Evolutionary conservation across 2,113 vertebrate species (phyloP), one percentile per base, ranked within the genome.

Genomic region (Aegotheles bennettii): DNA sequence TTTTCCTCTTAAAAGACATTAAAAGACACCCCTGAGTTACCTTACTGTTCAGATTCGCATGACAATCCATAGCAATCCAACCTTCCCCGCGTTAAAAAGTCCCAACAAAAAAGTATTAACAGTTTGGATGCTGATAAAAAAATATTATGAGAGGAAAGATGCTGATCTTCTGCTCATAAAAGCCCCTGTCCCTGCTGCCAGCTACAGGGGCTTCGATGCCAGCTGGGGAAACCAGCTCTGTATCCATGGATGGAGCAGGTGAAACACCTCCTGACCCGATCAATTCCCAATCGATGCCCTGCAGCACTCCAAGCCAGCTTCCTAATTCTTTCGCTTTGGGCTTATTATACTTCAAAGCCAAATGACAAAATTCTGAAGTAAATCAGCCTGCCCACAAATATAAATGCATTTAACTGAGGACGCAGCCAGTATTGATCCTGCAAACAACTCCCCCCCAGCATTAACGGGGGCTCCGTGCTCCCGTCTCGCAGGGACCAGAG

Each of bases 381-480:
- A 53, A 84, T 3, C 24, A 45, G 33, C 35, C 48, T 8, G 38
- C 74, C 43, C 87, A 29, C 28, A 75, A 69, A 87, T 9, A 75
- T 0, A 68, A 94, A 75, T 0, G 25, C 48, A 19, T 82, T 61
- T 71, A 61, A 33, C 35, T 68, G 16, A 40, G 68, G 84, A 29
- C 8, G 12, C 11, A 28, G n/a, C 7, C 0, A 0, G 12, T 42
- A 48, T 36, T 3, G 70, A 85, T 73, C 59, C 56, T 11, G 25
- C 35, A 7, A 48, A 40, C 35, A 38, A 8, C 35, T 13, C 65
- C 24, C 38, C 33, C 4, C 43, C 11, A 63, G 56, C 74, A 83
- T 60, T 40, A 59, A 5, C 7, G 0, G 48, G 45, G 74, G 76
- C 64, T 48, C 51, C 4, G 5, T 2, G 15, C 0, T 0, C 57